Percentiles rank a stretch among this genome's conserved stretches.
These are phyloP conservation scores for Lepidocolaptes lacrymiger DNA, from an alignment of 2,797 vertebrate genomes.

Conservation along the genomic window DNA sequence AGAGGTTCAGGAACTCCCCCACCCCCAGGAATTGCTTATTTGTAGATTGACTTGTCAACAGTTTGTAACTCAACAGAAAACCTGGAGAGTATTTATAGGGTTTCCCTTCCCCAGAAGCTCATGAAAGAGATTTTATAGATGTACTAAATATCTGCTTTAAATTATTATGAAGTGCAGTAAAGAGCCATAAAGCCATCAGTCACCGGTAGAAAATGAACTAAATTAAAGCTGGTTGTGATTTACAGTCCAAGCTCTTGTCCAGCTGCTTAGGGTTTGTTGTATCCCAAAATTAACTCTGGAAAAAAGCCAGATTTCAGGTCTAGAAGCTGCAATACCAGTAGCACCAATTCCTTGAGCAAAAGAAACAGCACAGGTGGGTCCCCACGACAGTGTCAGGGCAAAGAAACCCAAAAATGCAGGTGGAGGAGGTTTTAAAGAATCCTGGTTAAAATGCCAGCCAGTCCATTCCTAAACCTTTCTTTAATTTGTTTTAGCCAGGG, in stretches of 20 bases:
- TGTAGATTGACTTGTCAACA: not conserved
- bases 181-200: constrained; percentile 65
- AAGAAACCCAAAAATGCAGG: not conserved
- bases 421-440: not conserved
- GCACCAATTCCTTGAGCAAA: not conserved
- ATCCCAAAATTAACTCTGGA: not conserved
- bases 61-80: constrained; percentile 27
- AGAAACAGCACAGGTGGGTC: not conserved
- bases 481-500: not conserved
- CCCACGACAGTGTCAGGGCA: not conserved
- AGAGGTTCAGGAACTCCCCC: not conserved
- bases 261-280: not conserved
- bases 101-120: constrained; percentile 36
- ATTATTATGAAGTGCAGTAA: constrained; percentile 70
- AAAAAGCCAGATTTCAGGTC: not conserved
- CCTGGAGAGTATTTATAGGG: not conserved
- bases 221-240: constrained; percentile 52
- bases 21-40: not conserved
- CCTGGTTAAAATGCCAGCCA: not conserved
- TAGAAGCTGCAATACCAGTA: not conserved
- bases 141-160: constrained; percentile 73
- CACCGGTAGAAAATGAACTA: constrained; percentile 47
- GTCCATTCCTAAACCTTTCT: not conserved
- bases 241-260: not conserved
- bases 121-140: constrained; percentile 67